phyloP scores from a whole-genome alignment of 2,113 vertebrate species.

The Lanius ludovicianus region DNA sequence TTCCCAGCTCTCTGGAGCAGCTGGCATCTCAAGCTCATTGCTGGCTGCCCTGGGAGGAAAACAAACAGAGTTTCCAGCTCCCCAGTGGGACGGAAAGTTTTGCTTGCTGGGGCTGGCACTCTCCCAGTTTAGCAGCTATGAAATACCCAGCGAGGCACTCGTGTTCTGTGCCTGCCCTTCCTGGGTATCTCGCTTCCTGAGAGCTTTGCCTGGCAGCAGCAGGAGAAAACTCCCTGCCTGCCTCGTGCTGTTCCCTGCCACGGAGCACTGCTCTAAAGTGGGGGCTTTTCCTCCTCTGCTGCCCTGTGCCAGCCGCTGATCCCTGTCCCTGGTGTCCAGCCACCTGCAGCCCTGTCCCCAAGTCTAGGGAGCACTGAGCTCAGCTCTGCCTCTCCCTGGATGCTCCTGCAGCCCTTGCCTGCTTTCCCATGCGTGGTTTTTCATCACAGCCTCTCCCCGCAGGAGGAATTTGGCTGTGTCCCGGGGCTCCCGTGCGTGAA shows the following conservation, averaged over 20 bases:
- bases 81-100: not conserved
- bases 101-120: not conserved
- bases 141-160: not conserved
- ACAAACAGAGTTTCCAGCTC: slow-evolving; percentile 22
- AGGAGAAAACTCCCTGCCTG: not conserved
- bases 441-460: not conserved
- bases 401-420: not conserved
- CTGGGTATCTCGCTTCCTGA: rapidly evolving
- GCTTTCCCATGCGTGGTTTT: not conserved
- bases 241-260: not conserved
- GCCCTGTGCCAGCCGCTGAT: rapidly evolving
- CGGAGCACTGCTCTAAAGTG: rapidly evolving
- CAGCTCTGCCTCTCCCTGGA: not conserved
- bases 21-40: not conserved
- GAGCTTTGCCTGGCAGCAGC: not conserved
- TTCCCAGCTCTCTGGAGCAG: not conserved
- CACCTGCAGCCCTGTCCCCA: not conserved
- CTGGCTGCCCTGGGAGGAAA: slow-evolving; percentile 22
- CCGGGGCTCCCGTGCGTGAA: not conserved
- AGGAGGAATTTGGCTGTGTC: not conserved
- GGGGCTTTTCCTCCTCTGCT: not conserved
- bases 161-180: rapidly evolving
- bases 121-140: not conserved
- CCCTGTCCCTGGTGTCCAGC: rapidly evolving
- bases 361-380: not conserved